phyloP scores from a whole-genome alignment of 2,888 invertebrate genomes.

The Cylindroiulus punctatus region DNA sequence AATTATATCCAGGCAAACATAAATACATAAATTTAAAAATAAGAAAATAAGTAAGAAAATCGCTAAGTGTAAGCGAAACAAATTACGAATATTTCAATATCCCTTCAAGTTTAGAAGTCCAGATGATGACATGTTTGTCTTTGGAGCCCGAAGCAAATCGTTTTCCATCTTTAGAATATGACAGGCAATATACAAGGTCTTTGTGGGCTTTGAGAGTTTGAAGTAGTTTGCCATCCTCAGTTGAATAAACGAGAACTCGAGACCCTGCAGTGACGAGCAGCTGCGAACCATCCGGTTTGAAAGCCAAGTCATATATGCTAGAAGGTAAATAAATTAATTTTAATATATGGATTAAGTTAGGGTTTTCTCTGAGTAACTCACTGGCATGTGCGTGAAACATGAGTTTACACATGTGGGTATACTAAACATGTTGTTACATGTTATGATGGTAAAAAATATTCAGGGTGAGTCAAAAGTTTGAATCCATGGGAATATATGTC shows the following conservation, averaged over 20 bases:
- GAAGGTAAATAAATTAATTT: constrained; percentile 59
- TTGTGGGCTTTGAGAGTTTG: constrained; percentile 96
- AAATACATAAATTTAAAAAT: background rate
- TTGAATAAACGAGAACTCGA: constrained; percentile 94
- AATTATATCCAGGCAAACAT: background rate
- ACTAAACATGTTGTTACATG: too few relatives aligned
- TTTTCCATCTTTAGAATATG: constrained; percentile 93
- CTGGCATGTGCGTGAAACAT: too few relatives aligned
- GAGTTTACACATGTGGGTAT: too few relatives aligned
- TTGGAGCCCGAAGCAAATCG: constrained; percentile 97
- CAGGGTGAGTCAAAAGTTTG: too few relatives aligned
- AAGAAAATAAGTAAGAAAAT: too few relatives aligned
- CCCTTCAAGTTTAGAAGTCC: constrained; percentile 96
- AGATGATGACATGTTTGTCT: constrained; percentile 97
- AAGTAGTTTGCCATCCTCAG: constrained; percentile 86
- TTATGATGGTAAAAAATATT: too few relatives aligned
- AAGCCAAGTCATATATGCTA: constrained; percentile 94
- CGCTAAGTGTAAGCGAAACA: background rate
- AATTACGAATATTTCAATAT: constrained; percentile 93
- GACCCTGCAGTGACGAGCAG: constrained; percentile 94
- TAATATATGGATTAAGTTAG: too few relatives aligned
- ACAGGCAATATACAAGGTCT: constrained; percentile 90
- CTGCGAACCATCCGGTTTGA: constrained; percentile 94
- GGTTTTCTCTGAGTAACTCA: too few relatives aligned
- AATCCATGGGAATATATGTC: too few relatives aligned